Evolutionary conservation across 1,140 invertebrate genomes (phyloP).

Genomic region (Leptopilina boulardi): DNA sequence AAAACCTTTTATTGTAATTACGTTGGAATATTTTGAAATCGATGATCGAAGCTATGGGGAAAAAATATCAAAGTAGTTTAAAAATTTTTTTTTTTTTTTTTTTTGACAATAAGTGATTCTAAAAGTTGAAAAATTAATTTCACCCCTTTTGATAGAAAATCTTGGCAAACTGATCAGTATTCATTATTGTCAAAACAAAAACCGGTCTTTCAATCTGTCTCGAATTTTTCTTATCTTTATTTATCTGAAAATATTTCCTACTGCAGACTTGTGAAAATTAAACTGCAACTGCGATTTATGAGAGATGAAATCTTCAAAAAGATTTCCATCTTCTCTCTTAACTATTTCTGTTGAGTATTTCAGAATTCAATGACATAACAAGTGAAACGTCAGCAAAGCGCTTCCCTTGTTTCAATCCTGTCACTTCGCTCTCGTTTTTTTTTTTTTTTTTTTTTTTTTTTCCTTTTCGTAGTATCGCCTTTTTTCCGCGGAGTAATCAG

Average conservation of each 20-base stretch:
- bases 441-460: too few relatives aligned
- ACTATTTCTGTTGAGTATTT: neutral
- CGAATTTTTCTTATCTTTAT: neutral
- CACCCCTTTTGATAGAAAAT: too few relatives aligned
- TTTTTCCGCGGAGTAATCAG: conserved; percentile 64
- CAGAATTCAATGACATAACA: conserved; percentile 39
- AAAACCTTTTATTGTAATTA: too few relatives aligned
- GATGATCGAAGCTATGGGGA: too few relatives aligned
- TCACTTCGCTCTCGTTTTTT: conserved; percentile 51
- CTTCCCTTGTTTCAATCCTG: conserved; percentile 51
- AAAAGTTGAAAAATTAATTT: too few relatives aligned
- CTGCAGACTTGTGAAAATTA: neutral
- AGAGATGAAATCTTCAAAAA: neutral
- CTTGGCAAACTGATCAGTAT: conserved; percentile 60
- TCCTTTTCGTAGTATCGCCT: too few relatives aligned
- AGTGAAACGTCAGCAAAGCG: conserved; percentile 40
- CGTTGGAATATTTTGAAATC: too few relatives aligned
- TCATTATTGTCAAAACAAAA: conserved; percentile 58
- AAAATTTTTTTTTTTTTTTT: too few relatives aligned
- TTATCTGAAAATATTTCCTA: too few relatives aligned
- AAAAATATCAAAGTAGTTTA: too few relatives aligned
- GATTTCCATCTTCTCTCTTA: neutral
- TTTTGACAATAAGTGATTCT: too few relatives aligned
- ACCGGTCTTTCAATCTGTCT: conserved; percentile 2
- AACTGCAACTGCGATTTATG: neutral